Evolutionary conservation across 2,113 vertebrate species (phyloP), one percentile per base, ranked within the genome.

Genomic region (Psammodynastes pulverulentus): DNA sequence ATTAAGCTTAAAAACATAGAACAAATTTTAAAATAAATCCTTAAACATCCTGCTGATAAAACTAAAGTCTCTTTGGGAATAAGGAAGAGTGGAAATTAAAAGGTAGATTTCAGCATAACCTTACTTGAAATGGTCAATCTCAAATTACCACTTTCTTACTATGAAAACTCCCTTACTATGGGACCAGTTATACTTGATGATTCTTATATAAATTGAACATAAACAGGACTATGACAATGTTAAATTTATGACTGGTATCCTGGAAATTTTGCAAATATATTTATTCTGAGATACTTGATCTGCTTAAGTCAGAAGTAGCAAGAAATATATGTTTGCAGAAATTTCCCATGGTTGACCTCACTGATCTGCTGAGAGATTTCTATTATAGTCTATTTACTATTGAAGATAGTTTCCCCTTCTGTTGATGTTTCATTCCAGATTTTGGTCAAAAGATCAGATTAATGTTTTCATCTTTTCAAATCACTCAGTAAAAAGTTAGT

Each of bases 131-230:
- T 62, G 10, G 26, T 62, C 9, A 26, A 4, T 29, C 10, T 62
- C 26, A 62, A 62, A n/a, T 62, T 62, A 62, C 10, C 58, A 72
- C 29, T 72, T 29, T 0, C 58, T n/a, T 12, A 84, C 51, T 84
- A 84, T 48, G 53, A 67, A 88, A 92, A 1, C 43, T 54, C 13
- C n/a, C n/a, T n/a, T n/a, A n/a, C n/a, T n/a, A n/a, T 89, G 39
- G 46, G 39, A 53, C 86, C n/a, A 12, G 88, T 23, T 48, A 84
- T 89, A 87, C 6, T n/a, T 89, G 9, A 53, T 90, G 86, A 92
- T 88, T 86, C 0, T 86, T 4, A 1, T 90, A 9, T 54, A 94
- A 94, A 92, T 88, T n/a, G 88, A 89, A 94, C 91, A 53, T 23
- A 1, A 90, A 6, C 3, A 91, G 48, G 0, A 48, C 0, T 2